Conservation (phyloP, 2,888 invertebrate genomes). For the Caenorhabditis sp. region DNA sequence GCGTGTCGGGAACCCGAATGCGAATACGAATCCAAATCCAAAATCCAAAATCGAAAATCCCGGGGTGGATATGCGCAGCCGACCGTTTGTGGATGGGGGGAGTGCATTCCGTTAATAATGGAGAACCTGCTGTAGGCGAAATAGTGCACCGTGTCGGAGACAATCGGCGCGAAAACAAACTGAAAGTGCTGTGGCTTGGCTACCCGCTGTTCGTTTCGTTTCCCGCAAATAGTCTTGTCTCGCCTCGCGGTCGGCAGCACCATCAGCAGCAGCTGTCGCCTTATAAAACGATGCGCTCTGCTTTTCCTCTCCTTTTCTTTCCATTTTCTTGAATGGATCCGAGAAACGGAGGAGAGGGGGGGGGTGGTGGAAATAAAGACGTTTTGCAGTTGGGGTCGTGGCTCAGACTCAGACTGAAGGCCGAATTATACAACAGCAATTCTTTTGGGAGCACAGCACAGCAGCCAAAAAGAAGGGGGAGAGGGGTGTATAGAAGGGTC, state of each 20-base stretch:
- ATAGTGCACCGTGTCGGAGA: slow-evolving; percentile 40
- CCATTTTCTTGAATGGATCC: slow-evolving; percentile 6
- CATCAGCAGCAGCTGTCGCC: slow-evolving; percentile 34
- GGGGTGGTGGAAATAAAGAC: too few species aligned
- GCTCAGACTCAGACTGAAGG: too few species aligned
- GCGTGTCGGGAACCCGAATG: too few species aligned
- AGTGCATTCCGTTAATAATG: slow-evolving; percentile 61
- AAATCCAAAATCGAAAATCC: slow-evolving; percentile 41
- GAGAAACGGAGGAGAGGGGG: background rate
- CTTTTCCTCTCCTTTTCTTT: background rate
- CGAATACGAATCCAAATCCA: too few species aligned
- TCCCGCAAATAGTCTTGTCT: slow-evolving; percentile 13
- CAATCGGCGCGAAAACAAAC: slow-evolving; percentile 59
- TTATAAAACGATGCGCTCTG: slow-evolving; percentile 18
- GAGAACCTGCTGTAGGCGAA: slow-evolving; percentile 40
- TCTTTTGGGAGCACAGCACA: slow-evolving; percentile 50
- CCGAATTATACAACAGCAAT: slow-evolving; percentile 56
- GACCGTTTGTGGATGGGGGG: slow-evolving; percentile 54
- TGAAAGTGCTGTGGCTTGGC: slow-evolving; percentile 35
- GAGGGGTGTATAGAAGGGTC: too few species aligned
- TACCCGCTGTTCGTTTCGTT: background rate
- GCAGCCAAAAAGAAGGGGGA: too few species aligned
- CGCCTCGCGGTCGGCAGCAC: background rate
- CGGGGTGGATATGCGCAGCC: slow-evolving; percentile 20
- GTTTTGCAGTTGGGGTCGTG: too few species aligned